Percentiles rank a stretch among this genome's conserved stretches.
Evolutionary conservation across 2,113 vertebrate genomes (phyloP).

Genomic region (Chrysemys picta): DNA sequence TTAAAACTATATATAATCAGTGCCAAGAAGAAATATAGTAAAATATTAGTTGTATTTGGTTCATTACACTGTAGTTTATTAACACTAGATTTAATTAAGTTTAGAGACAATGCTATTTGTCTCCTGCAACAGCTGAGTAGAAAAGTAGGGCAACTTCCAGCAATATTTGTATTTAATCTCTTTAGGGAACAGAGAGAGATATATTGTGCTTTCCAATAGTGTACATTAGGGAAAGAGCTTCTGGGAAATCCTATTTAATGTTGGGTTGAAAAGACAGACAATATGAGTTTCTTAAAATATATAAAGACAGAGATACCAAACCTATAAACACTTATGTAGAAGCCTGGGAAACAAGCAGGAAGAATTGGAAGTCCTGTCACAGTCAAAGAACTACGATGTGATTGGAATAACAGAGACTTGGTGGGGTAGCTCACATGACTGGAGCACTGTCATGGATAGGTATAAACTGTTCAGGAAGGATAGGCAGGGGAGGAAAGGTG

Average conservation of each 20-base stretch:
- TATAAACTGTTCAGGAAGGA: no score
- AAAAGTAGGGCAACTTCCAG: constrained; percentile 64
- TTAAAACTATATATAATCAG: constrained; percentile 34
- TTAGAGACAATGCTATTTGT: constrained; percentile 55
- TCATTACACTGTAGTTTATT: constrained; percentile 45
- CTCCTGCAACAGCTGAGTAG: constrained; percentile 39
- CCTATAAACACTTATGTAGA: neutral
- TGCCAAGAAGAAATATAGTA: neutral
- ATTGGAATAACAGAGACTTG: no score
- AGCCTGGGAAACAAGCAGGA: neutral
- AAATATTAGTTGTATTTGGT: constrained; percentile 29
- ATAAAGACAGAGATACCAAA: neutral
- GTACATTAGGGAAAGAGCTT: neutral
- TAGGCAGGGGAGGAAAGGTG: no score
- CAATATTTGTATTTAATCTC: constrained; percentile 54
- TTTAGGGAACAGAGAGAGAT: constrained; percentile 21
- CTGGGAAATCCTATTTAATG: neutral
- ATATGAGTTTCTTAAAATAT: neutral
- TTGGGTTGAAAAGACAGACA: neutral
- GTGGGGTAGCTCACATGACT: no score
- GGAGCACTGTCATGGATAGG: no score
- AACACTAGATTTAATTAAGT: constrained; percentile 71
- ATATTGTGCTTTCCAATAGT: constrained; percentile 25
- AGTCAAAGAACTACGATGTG: no score
- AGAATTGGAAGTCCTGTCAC: no score